Evolutionary conservation across 2,797 vertebrate genomes (phyloP).

Genomic region (Muraenolepis orangiensis): DNA sequence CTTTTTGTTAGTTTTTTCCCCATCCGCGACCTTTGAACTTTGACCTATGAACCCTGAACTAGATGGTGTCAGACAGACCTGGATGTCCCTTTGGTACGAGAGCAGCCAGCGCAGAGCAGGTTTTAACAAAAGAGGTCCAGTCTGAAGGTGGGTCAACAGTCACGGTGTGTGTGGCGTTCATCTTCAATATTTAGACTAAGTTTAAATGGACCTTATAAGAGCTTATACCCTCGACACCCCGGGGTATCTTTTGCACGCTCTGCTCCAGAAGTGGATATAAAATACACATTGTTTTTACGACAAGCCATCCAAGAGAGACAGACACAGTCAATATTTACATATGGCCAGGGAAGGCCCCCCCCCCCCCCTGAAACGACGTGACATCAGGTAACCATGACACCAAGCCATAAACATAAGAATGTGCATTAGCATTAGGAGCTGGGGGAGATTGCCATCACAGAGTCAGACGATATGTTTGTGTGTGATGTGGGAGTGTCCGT

Average conservation of each 20-base stretch:
- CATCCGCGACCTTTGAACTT: slow-evolving; percentile 36
- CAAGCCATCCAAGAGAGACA: slow-evolving; percentile 29
- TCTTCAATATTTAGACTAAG: slow-evolving; percentile 17
- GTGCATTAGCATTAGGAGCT: slow-evolving; percentile 62
- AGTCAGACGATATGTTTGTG: slow-evolving; percentile 40
- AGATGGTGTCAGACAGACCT: slow-evolving; percentile 26
- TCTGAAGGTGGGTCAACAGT: slow-evolving; percentile 6
- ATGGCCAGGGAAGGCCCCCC: slow-evolving; percentile 43
- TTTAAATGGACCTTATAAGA: slow-evolving; percentile 34
- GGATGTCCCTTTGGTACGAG: slow-evolving; percentile 26
- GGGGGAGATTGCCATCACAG: slow-evolving; percentile 68
- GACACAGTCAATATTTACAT: slow-evolving; percentile 62
- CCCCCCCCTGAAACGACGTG: slow-evolving; percentile 33
- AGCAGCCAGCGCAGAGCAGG: neutral
- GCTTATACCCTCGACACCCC: slow-evolving; percentile 6
- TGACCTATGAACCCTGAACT: slow-evolving; percentile 34
- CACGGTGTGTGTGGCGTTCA: slow-evolving; percentile 30
- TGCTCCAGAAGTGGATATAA: slow-evolving; percentile 34
- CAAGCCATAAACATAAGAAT: slow-evolving; percentile 50
- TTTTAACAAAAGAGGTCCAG: neutral
- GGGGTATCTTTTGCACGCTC: slow-evolving; percentile 30
- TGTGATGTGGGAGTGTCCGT: slow-evolving; percentile 57
- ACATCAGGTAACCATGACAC: slow-evolving; percentile 73
- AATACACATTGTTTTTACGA: slow-evolving; percentile 37
- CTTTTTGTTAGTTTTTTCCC: slow-evolving; percentile 15